phyloP scores from a whole-genome alignment of 2,888 invertebrate genomes.

The Tortricodes alternella region DNA sequence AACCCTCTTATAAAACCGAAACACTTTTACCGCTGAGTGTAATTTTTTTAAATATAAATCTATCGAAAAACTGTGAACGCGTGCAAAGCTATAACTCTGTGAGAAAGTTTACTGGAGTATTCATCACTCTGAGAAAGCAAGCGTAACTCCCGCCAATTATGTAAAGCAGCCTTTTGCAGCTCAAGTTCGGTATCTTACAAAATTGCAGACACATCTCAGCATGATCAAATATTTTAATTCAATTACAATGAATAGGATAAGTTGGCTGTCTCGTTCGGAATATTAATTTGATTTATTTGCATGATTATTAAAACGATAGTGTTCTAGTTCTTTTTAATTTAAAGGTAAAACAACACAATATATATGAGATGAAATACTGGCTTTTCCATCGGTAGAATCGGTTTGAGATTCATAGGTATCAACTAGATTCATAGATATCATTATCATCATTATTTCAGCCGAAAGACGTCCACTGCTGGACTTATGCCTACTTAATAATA shows the following conservation, averaged over 20 bases:
- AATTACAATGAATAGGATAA: slow-evolving; percentile 43
- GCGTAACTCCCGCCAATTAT: slow-evolving; percentile 60
- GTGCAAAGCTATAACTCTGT: slow-evolving; percentile 42
- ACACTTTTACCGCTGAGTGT: too few relatives aligned
- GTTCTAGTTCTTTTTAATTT: not conserved
- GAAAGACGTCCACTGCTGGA: too few relatives aligned
- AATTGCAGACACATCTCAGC: slow-evolving; percentile 52
- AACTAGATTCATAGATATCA: too few relatives aligned
- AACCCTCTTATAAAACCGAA: too few relatives aligned
- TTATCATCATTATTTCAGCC: too few relatives aligned
- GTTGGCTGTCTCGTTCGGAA: slow-evolving; percentile 27
- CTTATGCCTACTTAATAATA: too few relatives aligned
- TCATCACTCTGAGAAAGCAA: slow-evolving; percentile 42
- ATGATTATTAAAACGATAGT: slow-evolving; percentile 14
- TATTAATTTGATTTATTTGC: slow-evolving; percentile 41
- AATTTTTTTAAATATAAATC: too few relatives aligned
- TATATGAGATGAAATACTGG: too few relatives aligned
- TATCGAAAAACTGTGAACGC: not conserved
- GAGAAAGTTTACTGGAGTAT: slow-evolving; percentile 51
- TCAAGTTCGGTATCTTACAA: slow-evolving; percentile 61
- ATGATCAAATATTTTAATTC: slow-evolving; percentile 54
- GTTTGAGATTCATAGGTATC: too few relatives aligned
- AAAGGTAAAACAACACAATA: too few relatives aligned
- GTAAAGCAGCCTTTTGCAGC: slow-evolving; percentile 59
- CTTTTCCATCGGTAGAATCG: too few relatives aligned